Base-by-base conservation (phyloP, 2,888 invertebrate species). In the Cataglyphis cursor region DNA sequence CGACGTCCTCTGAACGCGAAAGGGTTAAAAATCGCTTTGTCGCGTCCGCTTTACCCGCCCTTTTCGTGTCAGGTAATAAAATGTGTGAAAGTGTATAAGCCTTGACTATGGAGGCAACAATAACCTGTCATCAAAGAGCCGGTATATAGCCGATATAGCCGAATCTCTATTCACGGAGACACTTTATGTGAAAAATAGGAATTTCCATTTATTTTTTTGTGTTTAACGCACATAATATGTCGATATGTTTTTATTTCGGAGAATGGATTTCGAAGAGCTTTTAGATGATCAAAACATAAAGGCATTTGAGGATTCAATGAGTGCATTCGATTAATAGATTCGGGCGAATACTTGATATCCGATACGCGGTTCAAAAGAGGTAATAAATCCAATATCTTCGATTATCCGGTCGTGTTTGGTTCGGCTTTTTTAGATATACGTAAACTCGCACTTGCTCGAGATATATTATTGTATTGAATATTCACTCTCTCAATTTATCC, bases 1-100 rank as follows among this genome's bases (percentile, higher is more conserved):
- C 72, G 28, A 44, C 31, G 57, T 18, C 10, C 59, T 12, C 44
- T 12, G 59, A 61, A 80, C 35, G 73, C 44, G 73, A 80, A 80
- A 80, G 74, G 73, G 73, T 73, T 72, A 44, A 80, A 80, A 76
- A 80, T 54, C 48, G 73, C 78, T 80, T 80, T 80, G 78, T 72
- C 78, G 73, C 73, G 59, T 59, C 44, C 59, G 54, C 35, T 59
- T 12, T 35, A 59, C 35, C 78, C 78, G 78, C 73, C 78, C 44
- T 80, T 80, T 80, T 59, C 74, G 18, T 80, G 78, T 78, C 24
- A 12, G n/a, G 15, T 35, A 72, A 59, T 61, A 61, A 59, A 80
- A 44, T 44, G 74, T 80, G 72, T 80, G 48, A 35, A 44, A 21
- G 57, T 73, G 44, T 61, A 59, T 44, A 44, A 59, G 21, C 73